Base-by-base conservation (phyloP, 2,888 invertebrate genomes). In the Diaprepes abbreviatus region DNA sequence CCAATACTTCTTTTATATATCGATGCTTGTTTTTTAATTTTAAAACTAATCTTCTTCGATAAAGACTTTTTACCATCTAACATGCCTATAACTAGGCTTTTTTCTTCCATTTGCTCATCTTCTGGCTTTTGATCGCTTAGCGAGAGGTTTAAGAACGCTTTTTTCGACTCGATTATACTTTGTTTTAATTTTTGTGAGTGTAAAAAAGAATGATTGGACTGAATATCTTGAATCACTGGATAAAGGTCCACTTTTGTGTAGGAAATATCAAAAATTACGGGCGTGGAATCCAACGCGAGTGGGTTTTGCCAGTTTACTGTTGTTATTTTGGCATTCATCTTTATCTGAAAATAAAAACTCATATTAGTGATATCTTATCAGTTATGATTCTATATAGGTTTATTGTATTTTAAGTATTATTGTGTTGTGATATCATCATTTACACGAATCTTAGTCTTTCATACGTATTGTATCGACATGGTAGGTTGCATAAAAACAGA, bases 41-140 rank as follows among this genome's bases (percentile, higher is more conserved):
- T 89, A 78, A 89, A 89, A 78, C 89, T 89, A 21, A 89, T 88
- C 84, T 88, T 88, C 75, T 88, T 86, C 73, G 84, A 84, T 72
- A 86, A 83, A 74, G 79, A 82, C 43, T 71, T 73, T 54, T 72
- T 57, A 38, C 74, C 74, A 19, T 66, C 66, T 31, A 43, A 17
- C 55, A 62, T 67, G 19, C 66, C 58, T 14, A 66, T 10, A 7
- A 45, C 68, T 54, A 64, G 16, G 5, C 60, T 40, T 40, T 71
- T 74, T 48, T 73, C 74, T 64, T 78, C 77, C 72, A 75, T 71
- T 55, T 66, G 58, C 14, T 58, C 68, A 65, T 73, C 65, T 40
- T 72, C 70, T 5, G 69, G 58, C 55, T 73, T 70, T 7, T 69
- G 71, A 35, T 74, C 70, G 12, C 57, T 64, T 33, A 74, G 66